These are phyloP conservation scores for Hapalemur alaotrensis DNA, from an alignment of 2,797 vertebrate genomes.

Conservation along the genomic window DNA sequence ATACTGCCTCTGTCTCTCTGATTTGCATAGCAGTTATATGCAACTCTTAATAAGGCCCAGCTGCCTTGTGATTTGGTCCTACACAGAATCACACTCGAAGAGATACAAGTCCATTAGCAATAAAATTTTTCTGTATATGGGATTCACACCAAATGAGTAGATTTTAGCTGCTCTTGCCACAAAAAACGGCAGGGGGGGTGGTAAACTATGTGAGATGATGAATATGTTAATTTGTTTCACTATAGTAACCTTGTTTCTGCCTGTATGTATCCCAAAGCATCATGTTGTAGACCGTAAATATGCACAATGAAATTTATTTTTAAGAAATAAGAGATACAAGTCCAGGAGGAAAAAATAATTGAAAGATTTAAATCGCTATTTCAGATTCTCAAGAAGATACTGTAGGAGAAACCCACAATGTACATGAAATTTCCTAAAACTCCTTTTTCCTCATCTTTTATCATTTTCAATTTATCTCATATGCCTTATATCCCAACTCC, in stretches of 20 bases:
- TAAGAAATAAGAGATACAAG: not conserved
- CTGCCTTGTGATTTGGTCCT: not conserved
- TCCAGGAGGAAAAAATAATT: not conserved
- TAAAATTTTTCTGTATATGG: not conserved
- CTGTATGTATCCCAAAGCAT: not conserved
- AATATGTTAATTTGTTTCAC: not conserved
- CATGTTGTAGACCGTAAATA: not conserved
- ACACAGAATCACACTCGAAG: not conserved
- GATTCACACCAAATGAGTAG: not conserved
- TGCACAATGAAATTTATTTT: not conserved
- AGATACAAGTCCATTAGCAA: not conserved
- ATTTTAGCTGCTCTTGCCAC: not conserved
- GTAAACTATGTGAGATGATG: not conserved
- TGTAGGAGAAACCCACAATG: not conserved
- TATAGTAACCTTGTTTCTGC: not conserved
- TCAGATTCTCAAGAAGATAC: not conserved
- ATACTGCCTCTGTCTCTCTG: not conserved
- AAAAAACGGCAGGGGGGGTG: not conserved
- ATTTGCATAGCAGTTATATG: too few species aligned
- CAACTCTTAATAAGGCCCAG: not conserved
- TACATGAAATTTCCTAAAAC: not conserved
- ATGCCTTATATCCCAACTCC: not conserved
- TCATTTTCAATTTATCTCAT: not conserved
- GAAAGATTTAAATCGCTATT: not conserved
- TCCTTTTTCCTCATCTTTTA: not conserved